Evolutionary conservation across 2,797 vertebrate genomes (phyloP), one percentile per base, ranked within the genome.

Genomic region (Eulemur rubriventer): DNA sequence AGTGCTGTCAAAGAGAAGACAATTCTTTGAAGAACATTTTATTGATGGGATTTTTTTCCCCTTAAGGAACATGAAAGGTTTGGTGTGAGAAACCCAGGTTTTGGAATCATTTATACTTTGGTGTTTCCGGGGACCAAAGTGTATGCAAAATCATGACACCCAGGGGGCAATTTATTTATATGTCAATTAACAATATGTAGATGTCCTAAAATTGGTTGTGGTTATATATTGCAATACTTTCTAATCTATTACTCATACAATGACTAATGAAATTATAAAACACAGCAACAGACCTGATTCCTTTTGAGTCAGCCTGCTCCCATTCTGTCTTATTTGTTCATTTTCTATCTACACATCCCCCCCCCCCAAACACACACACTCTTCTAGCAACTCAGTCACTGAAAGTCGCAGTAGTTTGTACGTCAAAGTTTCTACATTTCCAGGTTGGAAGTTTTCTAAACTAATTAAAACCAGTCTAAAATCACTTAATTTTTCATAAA

Each of bases 1-100:
- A 78, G 22, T 57, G 16, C 94, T 98, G 97, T 95, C 93, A 97
- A 95, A 97, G 61, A 95, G 63, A 91, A 97, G 94, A 63, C 2
- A 46, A 84, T 96, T 94, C 57, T 89, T 85, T 96, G 95, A 82
- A 95, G 46, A 33, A 89, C 4, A 10, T 89, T 95, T 95, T 95
- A 28, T 95, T 93, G 2, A 92, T 85, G 76, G 4, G 13, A 41
- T 87, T 94, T 94, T 94, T 76, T 80, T 57, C 22, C 48, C 52
- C 67, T 46, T 46, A 92, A 95, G 55, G 50, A 86, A 65, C 55
- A 79, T 55, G 28, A 95, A 92, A 70, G 57, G 20, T 96, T 96
- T 97, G 18, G 72, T 93, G 57, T 96, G 38, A 96, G 46, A 95
- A 96, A 52, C 43, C 48, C 35, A 38, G 6, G 24, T 89, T 70